Percentiles rank a stretch among this genome's conserved stretches.
Conservation (phyloP, 2,888 invertebrate species). For the Chesias legatella region DNA sequence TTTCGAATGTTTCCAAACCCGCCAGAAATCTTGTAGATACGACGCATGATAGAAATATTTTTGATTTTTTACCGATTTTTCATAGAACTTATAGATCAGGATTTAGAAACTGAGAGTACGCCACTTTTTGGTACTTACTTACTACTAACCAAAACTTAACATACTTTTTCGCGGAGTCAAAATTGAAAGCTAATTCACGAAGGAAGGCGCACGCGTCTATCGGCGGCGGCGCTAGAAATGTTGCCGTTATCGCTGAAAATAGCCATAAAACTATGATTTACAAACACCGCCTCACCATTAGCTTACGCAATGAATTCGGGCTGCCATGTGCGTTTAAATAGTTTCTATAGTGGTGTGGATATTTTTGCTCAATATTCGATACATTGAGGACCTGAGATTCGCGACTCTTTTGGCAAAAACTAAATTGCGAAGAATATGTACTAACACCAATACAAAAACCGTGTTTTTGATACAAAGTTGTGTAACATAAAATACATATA, state of each 20-base stretch:
- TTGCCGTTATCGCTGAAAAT: conserved; percentile 61
- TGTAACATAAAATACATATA: no score
- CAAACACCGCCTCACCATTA: conserved; percentile 60
- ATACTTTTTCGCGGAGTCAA: neutral
- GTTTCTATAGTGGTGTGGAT: conserved; percentile 45
- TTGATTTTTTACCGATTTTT: no score
- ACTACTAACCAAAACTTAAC: no score
- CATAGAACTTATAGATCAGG: no score
- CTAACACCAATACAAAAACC: no score
- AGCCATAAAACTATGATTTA: conserved; percentile 73
- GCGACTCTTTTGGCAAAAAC: conserved; percentile 1
- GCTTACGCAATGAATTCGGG: conserved; percentile 59
- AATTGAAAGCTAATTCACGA: conserved; percentile 1
- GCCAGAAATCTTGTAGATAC: no score
- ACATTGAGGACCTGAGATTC: neutral
- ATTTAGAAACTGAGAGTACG: no score
- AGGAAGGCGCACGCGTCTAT: conserved; percentile 33
- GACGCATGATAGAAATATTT: no score
- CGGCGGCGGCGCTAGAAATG: conserved; percentile 40
- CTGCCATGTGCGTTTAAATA: conserved; percentile 49
- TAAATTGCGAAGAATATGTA: no score
- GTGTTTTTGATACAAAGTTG: no score
- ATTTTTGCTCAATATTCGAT: conserved; percentile 35
- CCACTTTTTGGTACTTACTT: no score
- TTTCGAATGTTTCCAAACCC: no score